These are phyloP conservation scores for Protobothrops flavoviridis DNA, from an alignment of 2,113 vertebrate species.

Conservation along the genomic window DNA sequence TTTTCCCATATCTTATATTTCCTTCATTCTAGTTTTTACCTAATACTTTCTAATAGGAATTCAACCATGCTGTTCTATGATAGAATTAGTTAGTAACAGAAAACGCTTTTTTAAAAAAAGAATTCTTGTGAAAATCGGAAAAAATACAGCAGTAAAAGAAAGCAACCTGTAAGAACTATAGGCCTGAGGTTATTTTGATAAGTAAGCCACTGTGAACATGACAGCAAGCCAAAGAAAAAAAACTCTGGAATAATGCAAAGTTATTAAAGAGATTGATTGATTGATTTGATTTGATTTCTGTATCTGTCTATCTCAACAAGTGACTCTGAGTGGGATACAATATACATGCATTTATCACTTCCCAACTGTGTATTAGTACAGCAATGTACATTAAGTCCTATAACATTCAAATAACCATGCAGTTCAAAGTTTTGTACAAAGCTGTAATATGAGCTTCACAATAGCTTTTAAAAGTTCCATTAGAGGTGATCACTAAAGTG, in stretches of 20 bases:
- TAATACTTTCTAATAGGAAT: neutral
- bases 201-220: neutral
- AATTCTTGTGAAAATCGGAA: neutral
- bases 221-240: constrained; percentile 6
- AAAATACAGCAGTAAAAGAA: constrained; percentile 1
- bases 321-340: neutral
- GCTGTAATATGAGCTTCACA: neutral
- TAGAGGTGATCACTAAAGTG: neutral
- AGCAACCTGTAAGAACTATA: neutral
- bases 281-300: neutral
- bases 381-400: neutral
- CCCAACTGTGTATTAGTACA: neutral
- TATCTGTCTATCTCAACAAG: neutral
- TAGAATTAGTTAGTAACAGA: neutral
- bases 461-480: neutral
- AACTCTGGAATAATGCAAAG: constrained; percentile 13
- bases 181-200: constrained; percentile 10
- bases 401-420: neutral
- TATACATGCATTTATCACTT: neutral
- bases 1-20: no score
- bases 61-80: neutral
- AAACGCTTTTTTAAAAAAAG: neutral
- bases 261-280: neutral
- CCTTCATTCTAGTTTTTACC: no score
- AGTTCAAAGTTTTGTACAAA: neutral